Percentiles rank a stretch among this genome's conserved stretches.
Conservation (phyloP, 2,888 invertebrate genomes). For the Meandrusa payeni region DNA sequence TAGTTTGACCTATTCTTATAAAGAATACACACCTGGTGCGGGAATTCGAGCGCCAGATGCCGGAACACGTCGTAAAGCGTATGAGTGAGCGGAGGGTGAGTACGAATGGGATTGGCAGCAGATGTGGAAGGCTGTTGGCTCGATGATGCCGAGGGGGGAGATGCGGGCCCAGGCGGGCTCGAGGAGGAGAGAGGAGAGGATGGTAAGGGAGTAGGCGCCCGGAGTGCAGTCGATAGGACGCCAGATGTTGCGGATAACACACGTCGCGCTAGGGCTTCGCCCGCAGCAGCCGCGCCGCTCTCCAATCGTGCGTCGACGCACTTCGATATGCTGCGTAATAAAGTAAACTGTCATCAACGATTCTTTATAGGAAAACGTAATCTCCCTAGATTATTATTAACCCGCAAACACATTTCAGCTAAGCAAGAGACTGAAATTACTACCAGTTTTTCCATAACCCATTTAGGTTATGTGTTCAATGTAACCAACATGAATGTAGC, state of each 20-base stretch:
- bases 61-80: slow-evolving; percentile 68
- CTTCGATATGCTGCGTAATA: slow-evolving; percentile 62
- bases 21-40: slow-evolving; percentile 59
- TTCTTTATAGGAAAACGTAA: too few species aligned
- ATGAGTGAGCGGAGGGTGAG: slow-evolving; percentile 59
- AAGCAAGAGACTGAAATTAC: too few species aligned
- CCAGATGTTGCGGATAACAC: slow-evolving; percentile 60
- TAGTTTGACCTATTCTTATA: too few species aligned
- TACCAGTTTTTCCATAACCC: too few species aligned
- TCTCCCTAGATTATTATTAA: too few species aligned
- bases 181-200: slow-evolving; percentile 36
- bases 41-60: slow-evolving; percentile 77
- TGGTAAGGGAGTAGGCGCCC: slow-evolving; percentile 49
- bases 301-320: slow-evolving; percentile 84
- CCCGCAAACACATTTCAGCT: too few species aligned
- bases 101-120: slow-evolving; percentile 16
- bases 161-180: slow-evolving; percentile 30
- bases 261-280: slow-evolving; percentile 87
- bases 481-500: too few species aligned
- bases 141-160: slow-evolving; percentile 31
- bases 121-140: too few species aligned
- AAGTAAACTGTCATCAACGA: too few species aligned
- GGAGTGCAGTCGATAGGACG: slow-evolving; percentile 81
- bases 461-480: too few species aligned
- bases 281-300: slow-evolving; percentile 87